Percentiles rank a stretch among this genome's conserved stretches.
phyloP scores from a whole-genome alignment of 2,888 invertebrate species.

The Esperia sulphurella region DNA sequence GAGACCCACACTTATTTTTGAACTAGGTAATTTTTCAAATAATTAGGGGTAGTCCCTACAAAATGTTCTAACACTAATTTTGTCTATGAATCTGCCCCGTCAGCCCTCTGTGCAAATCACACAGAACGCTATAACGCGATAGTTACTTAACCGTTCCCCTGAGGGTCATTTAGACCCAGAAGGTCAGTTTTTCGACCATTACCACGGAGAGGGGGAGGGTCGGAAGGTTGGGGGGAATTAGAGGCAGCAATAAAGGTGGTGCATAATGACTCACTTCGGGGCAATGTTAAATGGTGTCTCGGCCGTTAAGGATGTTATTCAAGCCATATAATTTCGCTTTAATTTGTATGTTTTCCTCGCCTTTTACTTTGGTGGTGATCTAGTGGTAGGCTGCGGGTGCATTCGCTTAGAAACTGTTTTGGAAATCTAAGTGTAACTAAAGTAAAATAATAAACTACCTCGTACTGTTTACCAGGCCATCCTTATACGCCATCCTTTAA shows the following conservation, averaged over 20 bases:
- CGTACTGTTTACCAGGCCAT: no score
- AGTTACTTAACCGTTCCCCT: conserved; percentile 60
- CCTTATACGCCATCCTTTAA: no score
- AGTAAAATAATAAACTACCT: no score
- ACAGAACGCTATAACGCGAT: conserved; percentile 27
- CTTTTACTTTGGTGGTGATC: background rate
- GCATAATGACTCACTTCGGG: conserved; percentile 68
- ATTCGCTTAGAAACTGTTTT: no score
- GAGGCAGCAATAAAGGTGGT: conserved; percentile 61
- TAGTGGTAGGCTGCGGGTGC: no score
- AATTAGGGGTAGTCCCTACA: no score
- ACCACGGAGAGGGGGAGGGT: conserved; percentile 53
- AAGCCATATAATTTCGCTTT: background rate
- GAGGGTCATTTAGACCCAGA: conserved; percentile 57
- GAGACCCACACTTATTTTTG: no score
- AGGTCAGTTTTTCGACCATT: conserved; percentile 77
- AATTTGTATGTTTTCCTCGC: background rate
- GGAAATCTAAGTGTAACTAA: no score
- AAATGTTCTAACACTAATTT: background rate
- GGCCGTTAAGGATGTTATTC: background rate
- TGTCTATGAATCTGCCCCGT: background rate
- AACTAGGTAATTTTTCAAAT: no score
- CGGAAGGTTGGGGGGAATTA: conserved; percentile 42
- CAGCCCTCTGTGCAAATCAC: conserved; percentile 37
- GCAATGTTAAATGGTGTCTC: conserved; percentile 14